Evolutionary conservation across 2,113 vertebrate species (phyloP).

Genomic region (Callospermophilus lateralis): DNA sequence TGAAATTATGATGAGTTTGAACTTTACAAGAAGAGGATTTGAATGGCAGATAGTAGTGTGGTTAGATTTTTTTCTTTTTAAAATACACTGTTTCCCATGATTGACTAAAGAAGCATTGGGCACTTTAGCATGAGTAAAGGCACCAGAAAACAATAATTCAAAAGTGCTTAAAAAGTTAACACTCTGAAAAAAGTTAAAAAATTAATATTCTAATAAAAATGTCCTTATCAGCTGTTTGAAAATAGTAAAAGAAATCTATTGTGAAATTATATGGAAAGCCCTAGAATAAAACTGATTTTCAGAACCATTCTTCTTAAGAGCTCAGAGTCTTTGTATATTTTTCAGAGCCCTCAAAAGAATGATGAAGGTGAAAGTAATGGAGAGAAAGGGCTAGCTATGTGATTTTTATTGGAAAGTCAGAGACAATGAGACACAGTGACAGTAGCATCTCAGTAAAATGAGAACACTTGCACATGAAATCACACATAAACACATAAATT

Average conservation of each 20-base stretch:
- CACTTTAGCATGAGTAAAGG: conserved; percentile 10
- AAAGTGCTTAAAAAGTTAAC: conserved; percentile 31
- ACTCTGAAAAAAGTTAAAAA: conserved; percentile 49
- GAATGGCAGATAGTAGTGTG: background rate
- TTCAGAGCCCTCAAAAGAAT: background rate
- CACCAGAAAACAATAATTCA: background rate
- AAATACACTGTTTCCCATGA: background rate
- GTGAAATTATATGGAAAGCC: conserved; percentile 47
- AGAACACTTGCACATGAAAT: conserved; percentile 64
- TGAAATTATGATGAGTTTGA: background rate
- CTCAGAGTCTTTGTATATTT: background rate
- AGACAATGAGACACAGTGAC: conserved; percentile 51
- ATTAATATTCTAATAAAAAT: conserved; percentile 56
- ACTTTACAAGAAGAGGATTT: background rate
- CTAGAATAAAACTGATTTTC: conserved; percentile 62
- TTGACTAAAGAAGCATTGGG: background rate
- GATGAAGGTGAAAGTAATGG: background rate
- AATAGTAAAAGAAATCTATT: conserved; percentile 12
- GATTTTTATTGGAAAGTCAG: conserved; percentile 42
- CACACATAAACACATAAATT: conserved; percentile 22
- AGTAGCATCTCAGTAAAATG: conserved; percentile 22
- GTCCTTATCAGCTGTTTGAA: conserved; percentile 32
- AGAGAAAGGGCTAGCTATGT: background rate
- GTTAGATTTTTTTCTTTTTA: background rate
- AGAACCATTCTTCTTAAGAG: conserved; percentile 53